phyloP scores from a whole-genome alignment of 2,113 vertebrate genomes.

The Dermatemys mawii region DNA sequence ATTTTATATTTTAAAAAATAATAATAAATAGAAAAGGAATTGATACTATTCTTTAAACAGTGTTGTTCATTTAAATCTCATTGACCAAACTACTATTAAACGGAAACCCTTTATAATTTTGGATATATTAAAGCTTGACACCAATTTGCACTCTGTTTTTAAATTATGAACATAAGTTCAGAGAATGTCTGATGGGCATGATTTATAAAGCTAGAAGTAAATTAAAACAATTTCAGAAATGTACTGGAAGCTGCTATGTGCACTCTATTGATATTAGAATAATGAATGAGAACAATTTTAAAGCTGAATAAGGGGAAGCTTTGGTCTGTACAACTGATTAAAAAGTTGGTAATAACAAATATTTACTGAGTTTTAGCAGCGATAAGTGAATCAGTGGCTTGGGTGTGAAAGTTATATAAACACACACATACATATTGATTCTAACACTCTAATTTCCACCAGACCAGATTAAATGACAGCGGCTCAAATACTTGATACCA shows the following conservation, averaged over 20 bases:
- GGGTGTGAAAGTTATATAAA: background rate
- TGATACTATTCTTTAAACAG: background rate
- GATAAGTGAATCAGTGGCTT: background rate
- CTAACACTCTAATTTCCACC: background rate
- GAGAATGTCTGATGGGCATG: background rate
- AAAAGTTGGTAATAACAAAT: background rate
- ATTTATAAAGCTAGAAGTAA: background rate
- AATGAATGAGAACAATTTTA: background rate
- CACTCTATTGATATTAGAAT: background rate
- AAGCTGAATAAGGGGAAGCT: background rate
- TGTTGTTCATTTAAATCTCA: background rate
- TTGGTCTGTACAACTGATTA: rapidly evolving
- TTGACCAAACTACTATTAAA: background rate
- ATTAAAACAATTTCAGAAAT: background rate
- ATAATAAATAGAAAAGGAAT: background rate
- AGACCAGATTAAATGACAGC: rapidly evolving
- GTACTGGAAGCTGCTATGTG: background rate
- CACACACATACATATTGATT: background rate
- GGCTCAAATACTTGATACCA: background rate
- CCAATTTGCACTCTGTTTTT: background rate
- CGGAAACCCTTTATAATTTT: background rate
- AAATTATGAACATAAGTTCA: background rate
- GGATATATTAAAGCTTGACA: background rate
- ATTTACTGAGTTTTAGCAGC: background rate
- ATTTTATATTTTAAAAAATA: background rate